Evolutionary conservation across 2,797 vertebrate species (phyloP).

Genomic region (Meriones psammophilus): DNA sequence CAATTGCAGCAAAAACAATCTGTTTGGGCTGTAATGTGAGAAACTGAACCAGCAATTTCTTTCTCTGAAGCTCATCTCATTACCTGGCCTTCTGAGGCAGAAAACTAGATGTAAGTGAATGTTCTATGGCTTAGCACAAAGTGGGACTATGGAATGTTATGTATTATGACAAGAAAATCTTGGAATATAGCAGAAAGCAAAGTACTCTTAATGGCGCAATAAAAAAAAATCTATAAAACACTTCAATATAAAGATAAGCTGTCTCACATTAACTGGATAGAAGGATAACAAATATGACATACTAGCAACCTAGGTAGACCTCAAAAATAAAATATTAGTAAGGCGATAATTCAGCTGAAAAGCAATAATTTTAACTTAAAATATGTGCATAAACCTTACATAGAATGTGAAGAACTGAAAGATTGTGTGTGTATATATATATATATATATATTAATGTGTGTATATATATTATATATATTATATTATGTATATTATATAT

Average conservation of each 20-base stretch:
- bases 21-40: conserved; percentile 61
- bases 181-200: conserved; percentile 72
- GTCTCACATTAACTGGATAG: conserved; percentile 62
- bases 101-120: conserved; percentile 69
- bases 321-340: conserved; percentile 51
- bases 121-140: conserved; percentile 51
- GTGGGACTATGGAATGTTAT: conserved; percentile 30
- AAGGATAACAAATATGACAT: conserved; percentile 29
- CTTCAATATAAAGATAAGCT: conserved; percentile 70
- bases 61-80: conserved; percentile 71
- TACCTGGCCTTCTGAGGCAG: conserved; percentile 75
- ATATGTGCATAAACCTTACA: not conserved
- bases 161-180: conserved; percentile 73
- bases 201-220: conserved; percentile 69
- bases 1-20: conserved; percentile 66
- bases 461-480: too few species aligned
- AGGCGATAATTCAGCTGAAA: conserved; percentile 55
- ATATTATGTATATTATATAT: too few species aligned
- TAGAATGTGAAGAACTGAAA: conserved; percentile 13
- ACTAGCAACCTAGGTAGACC: conserved; percentile 14
- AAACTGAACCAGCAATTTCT: conserved; percentile 69
- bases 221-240: conserved; percentile 78
- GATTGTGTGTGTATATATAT: too few species aligned
- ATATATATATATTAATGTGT: not conserved
- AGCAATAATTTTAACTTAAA: conserved; percentile 68